Base-by-base conservation (phyloP, 2,797 vertebrate genomes). In the Lacerta bilineata region DNA sequence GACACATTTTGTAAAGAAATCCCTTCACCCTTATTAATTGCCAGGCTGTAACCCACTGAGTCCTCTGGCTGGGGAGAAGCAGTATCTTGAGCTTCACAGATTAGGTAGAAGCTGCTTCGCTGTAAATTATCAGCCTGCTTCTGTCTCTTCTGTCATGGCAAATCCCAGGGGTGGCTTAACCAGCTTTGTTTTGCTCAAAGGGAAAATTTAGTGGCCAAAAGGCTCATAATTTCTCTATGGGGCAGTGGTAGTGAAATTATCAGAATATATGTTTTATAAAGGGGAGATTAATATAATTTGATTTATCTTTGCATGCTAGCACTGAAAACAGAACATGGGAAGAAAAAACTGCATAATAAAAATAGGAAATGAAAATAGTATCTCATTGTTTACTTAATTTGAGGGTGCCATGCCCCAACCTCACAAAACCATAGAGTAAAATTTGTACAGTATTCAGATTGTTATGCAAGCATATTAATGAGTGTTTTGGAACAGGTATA, bases 151-250 rank as follows among this genome's bases (percentile, higher is more conserved):
- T 80, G 89, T 77, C 91, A 96, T 92, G 76, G 90, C 90, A 94
- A 86, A 92, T 85, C 80, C 82, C 91, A 94, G 82, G 68, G 79
- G 90, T 94, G 86, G 80, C 84, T 94, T 89, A 92, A 79, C 50
- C 91, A 93, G 93, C 90, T 93, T 84, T 87, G 72, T 86, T 93
- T 92, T 87, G 88, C 88, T 95, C 96, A 86, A 71, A 88, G 80
- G 55, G 86, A 91, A 68, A 94, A 92, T 41, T 55, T 4, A 94
- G 90, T 7, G 94, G 90, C 90, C 94, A 93, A 91, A 33, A 92
- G 89, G 89, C 83, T 86, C 8, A 88, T 75, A 90, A 81, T 0
- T 0, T 94, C 39, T 87, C 71, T 55, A 36, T 10, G 36, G 61
- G 4, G 3, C 2, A 27, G 59, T 8, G 23, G 43, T 7, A 18